Conservation (phyloP, 2,888 invertebrate genomes). For the Rhaphigaster nebulosa region DNA sequence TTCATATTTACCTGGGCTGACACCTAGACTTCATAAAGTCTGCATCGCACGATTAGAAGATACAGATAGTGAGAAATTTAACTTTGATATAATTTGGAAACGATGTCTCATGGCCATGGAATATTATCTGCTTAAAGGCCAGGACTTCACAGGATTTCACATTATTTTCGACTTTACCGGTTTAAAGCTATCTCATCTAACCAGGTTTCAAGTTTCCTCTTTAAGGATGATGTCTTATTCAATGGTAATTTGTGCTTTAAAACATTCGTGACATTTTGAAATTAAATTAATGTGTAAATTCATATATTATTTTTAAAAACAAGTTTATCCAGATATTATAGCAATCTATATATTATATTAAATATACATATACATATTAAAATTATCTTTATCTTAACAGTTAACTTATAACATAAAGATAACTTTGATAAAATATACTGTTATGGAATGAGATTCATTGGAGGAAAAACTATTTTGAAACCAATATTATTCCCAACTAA, state of each 20-base stretch:
- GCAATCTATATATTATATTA: too few species aligned
- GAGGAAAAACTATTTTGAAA: too few species aligned
- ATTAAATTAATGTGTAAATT: not conserved
- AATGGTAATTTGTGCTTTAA: constrained; percentile 64
- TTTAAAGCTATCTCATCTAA: constrained; percentile 65
- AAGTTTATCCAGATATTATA: too few species aligned
- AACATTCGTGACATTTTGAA: not conserved
- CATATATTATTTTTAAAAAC: not conserved
- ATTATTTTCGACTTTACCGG: constrained; percentile 65
- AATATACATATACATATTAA: too few species aligned
- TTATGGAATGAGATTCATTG: too few species aligned
- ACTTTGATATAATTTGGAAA: constrained; percentile 63
- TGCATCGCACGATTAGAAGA: constrained; percentile 65
- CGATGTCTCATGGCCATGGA: constrained; percentile 65
- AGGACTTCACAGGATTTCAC: constrained; percentile 66
- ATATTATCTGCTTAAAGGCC: constrained; percentile 65
- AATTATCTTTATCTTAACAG: too few species aligned
- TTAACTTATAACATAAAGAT: too few species aligned
- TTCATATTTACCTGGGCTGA: constrained; percentile 65
- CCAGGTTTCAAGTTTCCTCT: constrained; percentile 65
- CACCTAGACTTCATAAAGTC: constrained; percentile 65
- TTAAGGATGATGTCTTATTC: constrained; percentile 65
- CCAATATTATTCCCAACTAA: too few species aligned
- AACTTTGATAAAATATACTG: too few species aligned
- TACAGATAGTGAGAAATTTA: constrained; percentile 64